Conservation (phyloP, 1,140 invertebrate genomes). For the Lucilia cuprina region DNA sequence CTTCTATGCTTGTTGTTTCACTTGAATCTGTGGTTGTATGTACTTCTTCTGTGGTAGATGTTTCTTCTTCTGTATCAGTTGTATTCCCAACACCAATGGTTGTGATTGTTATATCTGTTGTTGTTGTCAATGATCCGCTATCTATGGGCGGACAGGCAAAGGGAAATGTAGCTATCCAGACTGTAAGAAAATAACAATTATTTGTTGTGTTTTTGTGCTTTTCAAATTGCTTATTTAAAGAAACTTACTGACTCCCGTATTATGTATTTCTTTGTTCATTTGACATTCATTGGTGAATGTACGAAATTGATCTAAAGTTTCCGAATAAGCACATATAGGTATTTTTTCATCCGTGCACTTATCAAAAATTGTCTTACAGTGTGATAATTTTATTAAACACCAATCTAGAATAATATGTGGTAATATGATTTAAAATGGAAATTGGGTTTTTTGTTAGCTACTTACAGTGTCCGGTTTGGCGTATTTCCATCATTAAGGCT, state of each 20-base stretch:
- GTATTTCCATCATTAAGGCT: background rate
- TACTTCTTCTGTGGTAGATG: background rate
- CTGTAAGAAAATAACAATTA: background rate
- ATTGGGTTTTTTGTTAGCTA: background rate
- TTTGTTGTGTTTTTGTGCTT: no score
- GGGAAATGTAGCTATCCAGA: background rate
- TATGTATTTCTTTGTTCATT: background rate
- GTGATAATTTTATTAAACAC: background rate
- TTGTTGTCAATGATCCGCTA: background rate
- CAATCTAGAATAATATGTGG: background rate
- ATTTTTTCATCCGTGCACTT: background rate
- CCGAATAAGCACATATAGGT: background rate
- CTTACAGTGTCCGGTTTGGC: background rate
- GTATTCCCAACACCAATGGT: no score
- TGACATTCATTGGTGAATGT: slow-evolving; percentile 4
- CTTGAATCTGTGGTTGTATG: background rate
- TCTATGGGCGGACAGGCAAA: background rate
- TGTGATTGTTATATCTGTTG: background rate
- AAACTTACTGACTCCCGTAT: background rate
- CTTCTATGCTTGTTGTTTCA: background rate
- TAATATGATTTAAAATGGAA: background rate
- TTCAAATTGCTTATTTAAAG: no score
- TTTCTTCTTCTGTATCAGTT: background rate
- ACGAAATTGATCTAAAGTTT: background rate
- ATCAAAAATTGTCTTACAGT: background rate